Evolutionary conservation across 2,113 vertebrate genomes (phyloP), one percentile per base, ranked within the genome.

Genomic region (Mandrillus leucophaeus): DNA sequence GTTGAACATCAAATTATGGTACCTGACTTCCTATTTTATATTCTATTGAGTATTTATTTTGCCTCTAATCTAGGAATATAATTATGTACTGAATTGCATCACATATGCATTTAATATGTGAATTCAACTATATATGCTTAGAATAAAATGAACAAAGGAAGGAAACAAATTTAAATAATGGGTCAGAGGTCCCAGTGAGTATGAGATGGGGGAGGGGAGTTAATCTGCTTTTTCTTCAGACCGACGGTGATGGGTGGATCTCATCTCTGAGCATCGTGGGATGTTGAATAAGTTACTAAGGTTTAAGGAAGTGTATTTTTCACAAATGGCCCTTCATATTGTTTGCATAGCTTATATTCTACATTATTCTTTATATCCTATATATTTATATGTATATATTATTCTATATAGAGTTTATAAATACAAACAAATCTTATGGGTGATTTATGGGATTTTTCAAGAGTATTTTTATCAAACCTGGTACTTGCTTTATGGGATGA

Each of bases 1-100:
- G 89, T 52, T 59, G 96, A 95, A 96, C 64, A 84, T 84, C 43
- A 73, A 70, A 96, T 96, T 55, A 84, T 16, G 61, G 25, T 20
- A 17, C 86, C n/a, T 73, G 79, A 91, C 48, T 76, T 93, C 66
- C 66, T 88, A 73, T 38, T 79, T 95, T n/a, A 89, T 7, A 75
- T 68, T 79, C 40, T 82, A 70, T 35, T 70, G 45, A 76, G 43
- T 57, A 57, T 8, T 7, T 45, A 88, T 81, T 84, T 81, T 88
- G 50, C 78, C 48, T 84, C 45, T 84, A 82, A 95, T 73, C 82
- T 83, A 87, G 68, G 55, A 95, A 80, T 89, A 76, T 64, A 95
- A 82, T 81, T 59, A 35, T 8, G n/a, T 12, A 70, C n/a, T 61
- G 50, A 91, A 27, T 27, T 45, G 22, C 4, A 92, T 72, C 78